Base-by-base conservation (phyloP, 2,113 vertebrate species). In the Engraulis encrasicolus region DNA sequence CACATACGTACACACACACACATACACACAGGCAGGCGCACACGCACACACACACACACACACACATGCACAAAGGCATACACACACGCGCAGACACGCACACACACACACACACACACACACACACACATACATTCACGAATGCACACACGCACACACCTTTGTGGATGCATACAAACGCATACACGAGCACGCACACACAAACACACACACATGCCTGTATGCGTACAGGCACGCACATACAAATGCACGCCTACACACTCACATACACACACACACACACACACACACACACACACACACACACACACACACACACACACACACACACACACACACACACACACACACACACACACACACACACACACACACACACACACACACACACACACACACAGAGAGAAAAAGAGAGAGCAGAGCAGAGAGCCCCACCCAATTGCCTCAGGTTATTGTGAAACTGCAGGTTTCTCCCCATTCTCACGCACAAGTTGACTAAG, bases 401-500 rank as follows among this genome's bases (percentile, higher is more conserved):
- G n/a, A n/a, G n/a, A n/a, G n/a, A n/a, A n/a, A n/a, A n/a, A n/a
- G n/a, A n/a, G n/a, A n/a, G 19, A 58, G 19, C 19, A 1, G 23
- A 6, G 27, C 7, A 34, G 1, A 71, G 7, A 34, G 66, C 66
- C 66, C 27, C 27, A 31, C 66, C 31, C 23, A 2, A 74, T n/a
- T n/a, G 27, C 58, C 66, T 74, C 66, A 74, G 66, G 66, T 74
- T 14, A 74, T 34, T 74, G 6, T 74, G 27, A 74, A 74, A 74
- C 15, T 34, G 27, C 31, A 34, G 27, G 12, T 27, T 74, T 74
- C 66, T 34, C 23, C 31, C 31, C 17, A 14, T 31, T 74, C 66
- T 34, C 66, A 74, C 66, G 66, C 66, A 74, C 66, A 36, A 34
- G 66, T 74, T 74, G 66, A 74, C 66, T 34, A 74, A 74, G 23